phyloP scores from a whole-genome alignment of 2,797 vertebrate genomes.

The Todus mexicanus region DNA sequence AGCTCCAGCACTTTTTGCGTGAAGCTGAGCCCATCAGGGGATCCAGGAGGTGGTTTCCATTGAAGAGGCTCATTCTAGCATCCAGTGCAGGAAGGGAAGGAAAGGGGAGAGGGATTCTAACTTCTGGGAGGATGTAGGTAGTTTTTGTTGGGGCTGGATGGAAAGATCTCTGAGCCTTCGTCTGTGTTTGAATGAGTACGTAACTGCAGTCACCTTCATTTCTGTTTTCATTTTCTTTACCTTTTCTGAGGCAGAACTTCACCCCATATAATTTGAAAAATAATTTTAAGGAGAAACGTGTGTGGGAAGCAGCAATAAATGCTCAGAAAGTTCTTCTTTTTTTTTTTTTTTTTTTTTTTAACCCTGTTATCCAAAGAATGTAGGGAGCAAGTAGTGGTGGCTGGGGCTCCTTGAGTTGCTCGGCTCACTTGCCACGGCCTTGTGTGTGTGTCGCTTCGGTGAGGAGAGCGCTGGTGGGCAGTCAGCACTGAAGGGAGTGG shows the following conservation, averaged over 20 bases:
- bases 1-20: neutral
- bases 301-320: neutral
- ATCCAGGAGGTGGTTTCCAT: neutral
- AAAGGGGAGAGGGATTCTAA: neutral
- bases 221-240: neutral
- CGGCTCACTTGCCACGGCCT: rapidly evolving
- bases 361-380: neutral
- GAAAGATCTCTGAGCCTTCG: neutral
- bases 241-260: neutral
- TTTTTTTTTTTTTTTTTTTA: neutral
- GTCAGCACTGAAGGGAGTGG: neutral
- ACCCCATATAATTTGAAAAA: neutral
- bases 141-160: neutral
- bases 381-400: neutral
- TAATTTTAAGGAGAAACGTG: neutral
- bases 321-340: neutral
- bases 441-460: rapidly evolving
- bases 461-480: neutral
- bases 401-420: neutral
- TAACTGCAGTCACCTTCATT: neutral
- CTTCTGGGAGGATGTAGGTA: neutral
- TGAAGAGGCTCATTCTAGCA: neutral
- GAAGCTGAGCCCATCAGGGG: neutral
- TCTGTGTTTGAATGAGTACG: neutral
- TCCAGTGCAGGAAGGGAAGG: neutral